Conservation (phyloP, 2,797 vertebrate genomes). For the Valencia hispanica region DNA sequence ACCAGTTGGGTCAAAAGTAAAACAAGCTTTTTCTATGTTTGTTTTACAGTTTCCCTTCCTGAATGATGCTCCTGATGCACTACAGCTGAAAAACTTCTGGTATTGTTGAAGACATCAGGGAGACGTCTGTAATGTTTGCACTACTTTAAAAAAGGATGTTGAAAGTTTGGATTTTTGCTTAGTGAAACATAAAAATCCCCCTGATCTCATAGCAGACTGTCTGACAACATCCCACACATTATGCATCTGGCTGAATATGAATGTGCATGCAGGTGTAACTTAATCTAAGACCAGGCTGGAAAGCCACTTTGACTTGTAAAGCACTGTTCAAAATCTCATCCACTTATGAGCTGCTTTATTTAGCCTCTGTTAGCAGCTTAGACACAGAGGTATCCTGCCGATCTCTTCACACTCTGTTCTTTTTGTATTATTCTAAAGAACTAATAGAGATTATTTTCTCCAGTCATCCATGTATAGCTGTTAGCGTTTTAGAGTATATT, state of each 20-base stretch:
- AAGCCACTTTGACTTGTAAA: conserved; percentile 6
- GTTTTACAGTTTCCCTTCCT: background rate
- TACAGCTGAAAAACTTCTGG: background rate
- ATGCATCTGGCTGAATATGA: background rate
- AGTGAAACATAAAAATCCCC: background rate
- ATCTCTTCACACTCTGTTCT: background rate
- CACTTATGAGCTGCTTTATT: conserved; percentile 70
- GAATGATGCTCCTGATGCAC: background rate
- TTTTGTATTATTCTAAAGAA: background rate
- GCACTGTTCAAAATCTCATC: conserved; percentile 65
- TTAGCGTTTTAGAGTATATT: background rate
- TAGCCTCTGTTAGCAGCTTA: conserved; percentile 69
- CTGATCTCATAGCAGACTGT: background rate
- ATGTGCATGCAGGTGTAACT: background rate
- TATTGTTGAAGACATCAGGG: background rate
- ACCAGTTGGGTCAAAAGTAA: too few relatives aligned
- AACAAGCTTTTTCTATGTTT: background rate
- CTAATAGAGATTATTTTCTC: background rate
- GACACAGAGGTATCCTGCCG: conserved; percentile 7
- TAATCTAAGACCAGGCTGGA: conserved; percentile 8
- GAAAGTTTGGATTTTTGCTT: too few relatives aligned
- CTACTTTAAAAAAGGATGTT: background rate
- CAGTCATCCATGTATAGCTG: background rate
- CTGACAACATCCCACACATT: background rate
- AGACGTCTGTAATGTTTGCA: background rate